These are phyloP conservation scores for Melanerpes formicivorus DNA, from an alignment of 2,113 vertebrate genomes.

Conservation along the genomic window DNA sequence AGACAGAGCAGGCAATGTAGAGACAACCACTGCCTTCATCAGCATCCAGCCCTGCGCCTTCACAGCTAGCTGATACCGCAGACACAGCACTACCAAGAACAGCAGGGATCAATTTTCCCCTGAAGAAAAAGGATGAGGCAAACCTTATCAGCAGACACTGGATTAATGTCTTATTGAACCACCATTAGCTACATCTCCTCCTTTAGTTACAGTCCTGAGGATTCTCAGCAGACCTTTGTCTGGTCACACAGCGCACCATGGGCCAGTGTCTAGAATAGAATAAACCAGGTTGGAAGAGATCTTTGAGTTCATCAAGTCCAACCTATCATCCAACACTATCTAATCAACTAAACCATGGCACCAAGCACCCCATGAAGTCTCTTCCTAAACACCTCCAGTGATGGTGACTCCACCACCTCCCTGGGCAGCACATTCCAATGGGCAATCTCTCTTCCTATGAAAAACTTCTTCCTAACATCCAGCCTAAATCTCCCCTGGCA, in stretches of 20 bases:
- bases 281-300: too few species aligned
- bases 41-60: not conserved
- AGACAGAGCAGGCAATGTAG: not conserved
- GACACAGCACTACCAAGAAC: not conserved
- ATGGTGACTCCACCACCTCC: too few species aligned
- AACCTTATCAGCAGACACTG: not conserved
- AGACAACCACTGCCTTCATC: not conserved
- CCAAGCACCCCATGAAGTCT: too few species aligned
- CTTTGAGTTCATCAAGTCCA: too few species aligned
- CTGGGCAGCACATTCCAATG: too few species aligned
- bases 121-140: not conserved
- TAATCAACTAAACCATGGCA: too few species aligned
- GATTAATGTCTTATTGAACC: not conserved
- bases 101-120: not conserved
- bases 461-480: too few species aligned
- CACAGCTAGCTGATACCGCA: not conserved
- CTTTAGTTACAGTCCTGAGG: not conserved
- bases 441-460: too few species aligned
- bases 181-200: not conserved
- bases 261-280: not conserved
- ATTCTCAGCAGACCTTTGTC: not conserved
- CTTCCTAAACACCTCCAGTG: too few species aligned
- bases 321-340: too few species aligned
- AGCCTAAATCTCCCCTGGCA: too few species aligned
- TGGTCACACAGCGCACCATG: not conserved